Evolutionary conservation across 2,888 invertebrate species (phyloP).

Genomic region (Xiphydria camelus): DNA sequence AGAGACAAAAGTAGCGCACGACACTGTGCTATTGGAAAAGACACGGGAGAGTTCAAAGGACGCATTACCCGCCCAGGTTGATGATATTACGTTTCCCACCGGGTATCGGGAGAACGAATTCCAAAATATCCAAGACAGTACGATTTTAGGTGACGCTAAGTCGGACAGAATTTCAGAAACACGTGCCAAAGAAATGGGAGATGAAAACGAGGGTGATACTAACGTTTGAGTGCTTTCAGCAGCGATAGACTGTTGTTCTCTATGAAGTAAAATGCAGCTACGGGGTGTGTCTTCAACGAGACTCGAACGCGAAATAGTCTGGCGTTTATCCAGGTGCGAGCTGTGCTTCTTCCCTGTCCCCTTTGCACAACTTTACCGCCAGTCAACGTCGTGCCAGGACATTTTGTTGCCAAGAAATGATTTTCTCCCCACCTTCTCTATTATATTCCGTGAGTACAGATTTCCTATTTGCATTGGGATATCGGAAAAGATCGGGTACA

Average conservation of each 20-base stretch:
- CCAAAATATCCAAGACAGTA: background rate
- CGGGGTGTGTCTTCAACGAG: too few relatives aligned
- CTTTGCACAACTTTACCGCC: too few relatives aligned
- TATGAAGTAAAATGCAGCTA: constrained; percentile 11
- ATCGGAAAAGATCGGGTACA: too few relatives aligned
- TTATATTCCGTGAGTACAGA: too few relatives aligned
- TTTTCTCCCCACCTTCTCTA: too few relatives aligned
- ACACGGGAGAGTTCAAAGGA: background rate
- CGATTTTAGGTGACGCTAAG: background rate
- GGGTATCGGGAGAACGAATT: background rate
- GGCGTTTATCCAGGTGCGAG: too few relatives aligned
- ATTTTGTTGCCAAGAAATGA: too few relatives aligned
- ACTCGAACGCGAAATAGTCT: too few relatives aligned
- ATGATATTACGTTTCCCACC: background rate
- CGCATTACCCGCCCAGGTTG: too few relatives aligned
- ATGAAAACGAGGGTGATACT: constrained; percentile 11
- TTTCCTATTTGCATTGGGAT: too few relatives aligned
- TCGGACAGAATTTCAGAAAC: background rate
- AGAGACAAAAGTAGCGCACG: background rate
- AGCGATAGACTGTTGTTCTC: constrained; percentile 12
- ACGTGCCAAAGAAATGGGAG: background rate
- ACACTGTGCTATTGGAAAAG: background rate
- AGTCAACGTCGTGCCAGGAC: too few relatives aligned
- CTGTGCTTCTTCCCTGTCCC: too few relatives aligned
- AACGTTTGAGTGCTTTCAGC: constrained; percentile 26